Percentiles rank a stretch among this genome's conserved stretches.
Conservation (phyloP, 2,113 vertebrate species). For the Sander vitreus region DNA sequence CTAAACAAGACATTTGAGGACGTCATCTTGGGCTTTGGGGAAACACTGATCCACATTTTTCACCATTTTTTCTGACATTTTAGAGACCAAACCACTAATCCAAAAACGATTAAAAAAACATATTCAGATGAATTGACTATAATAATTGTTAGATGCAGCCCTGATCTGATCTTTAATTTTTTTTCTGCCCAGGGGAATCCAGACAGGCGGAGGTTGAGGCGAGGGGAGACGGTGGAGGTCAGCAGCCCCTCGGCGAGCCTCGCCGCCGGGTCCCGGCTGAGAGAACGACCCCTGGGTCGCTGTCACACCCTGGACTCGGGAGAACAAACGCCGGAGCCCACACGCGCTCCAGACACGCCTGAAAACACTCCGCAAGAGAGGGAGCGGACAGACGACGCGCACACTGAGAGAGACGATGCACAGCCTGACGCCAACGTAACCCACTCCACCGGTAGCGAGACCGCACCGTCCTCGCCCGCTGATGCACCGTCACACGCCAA, state of each 20-base stretch:
- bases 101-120: too few species aligned
- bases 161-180: not conserved
- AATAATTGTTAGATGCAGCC: not conserved
- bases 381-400: rapidly evolving
- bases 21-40: too few species aligned
- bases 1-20: too few species aligned
- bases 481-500: not conserved
- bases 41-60: too few species aligned
- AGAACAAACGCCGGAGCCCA: not conserved
- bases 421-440: not conserved
- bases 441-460: slow-evolving; percentile 12
- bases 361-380: not conserved
- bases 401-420: not conserved
- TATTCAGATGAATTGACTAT: too few species aligned
- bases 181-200: slow-evolving; percentile 75
- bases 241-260: slow-evolving; percentile 34
- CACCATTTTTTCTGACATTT: too few species aligned
- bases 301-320: slow-evolving; percentile 84
- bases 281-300: slow-evolving; percentile 73
- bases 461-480: not conserved
- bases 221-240: slow-evolving; percentile 79
- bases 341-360: not conserved
- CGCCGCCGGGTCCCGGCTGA: not conserved
- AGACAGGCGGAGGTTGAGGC: slow-evolving; percentile 76
- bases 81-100: too few species aligned